Percentiles rank a stretch among this genome's conserved stretches.
phyloP scores from a whole-genome alignment of 2,797 vertebrate species.

The Sandelia bainsii region DNA sequence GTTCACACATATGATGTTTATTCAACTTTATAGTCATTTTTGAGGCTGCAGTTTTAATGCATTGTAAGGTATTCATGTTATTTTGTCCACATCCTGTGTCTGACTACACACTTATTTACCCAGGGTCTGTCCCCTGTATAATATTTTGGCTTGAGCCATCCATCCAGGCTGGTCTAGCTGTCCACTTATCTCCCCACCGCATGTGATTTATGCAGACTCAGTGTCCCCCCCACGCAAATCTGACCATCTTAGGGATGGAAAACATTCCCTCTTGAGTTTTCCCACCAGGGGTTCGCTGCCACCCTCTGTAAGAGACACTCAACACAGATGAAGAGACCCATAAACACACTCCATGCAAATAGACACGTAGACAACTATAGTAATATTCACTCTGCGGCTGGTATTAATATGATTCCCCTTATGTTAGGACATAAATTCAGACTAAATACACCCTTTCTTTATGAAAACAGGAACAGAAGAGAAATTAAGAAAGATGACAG shows the following conservation, averaged over 20 bases:
- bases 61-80: constrained; percentile 10
- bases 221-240: constrained; percentile 75
- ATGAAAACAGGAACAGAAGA: background rate
- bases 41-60: background rate
- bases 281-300: constrained; percentile 56
- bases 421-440: background rate
- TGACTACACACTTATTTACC: constrained; percentile 46
- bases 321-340: constrained; percentile 52
- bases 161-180: constrained; percentile 59
- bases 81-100: constrained; percentile 36
- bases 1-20: constrained; percentile 3
- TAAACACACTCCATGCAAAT: constrained; percentile 61
- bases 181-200: constrained; percentile 67
- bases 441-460: constrained; percentile 1
- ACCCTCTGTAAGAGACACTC: constrained; percentile 69
- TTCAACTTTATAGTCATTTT: background rate
- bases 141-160: constrained; percentile 48
- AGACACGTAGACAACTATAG: constrained; percentile 27
- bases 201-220: constrained; percentile 70
- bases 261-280: constrained; percentile 77
- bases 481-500: constrained; percentile 4
- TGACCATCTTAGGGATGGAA: constrained; percentile 86
- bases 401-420: constrained; percentile 16
- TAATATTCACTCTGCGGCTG: too few relatives aligned
- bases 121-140: constrained; percentile 39